Base-by-base conservation (phyloP, 1,140 invertebrate genomes). In the Streblospio benedicti region DNA sequence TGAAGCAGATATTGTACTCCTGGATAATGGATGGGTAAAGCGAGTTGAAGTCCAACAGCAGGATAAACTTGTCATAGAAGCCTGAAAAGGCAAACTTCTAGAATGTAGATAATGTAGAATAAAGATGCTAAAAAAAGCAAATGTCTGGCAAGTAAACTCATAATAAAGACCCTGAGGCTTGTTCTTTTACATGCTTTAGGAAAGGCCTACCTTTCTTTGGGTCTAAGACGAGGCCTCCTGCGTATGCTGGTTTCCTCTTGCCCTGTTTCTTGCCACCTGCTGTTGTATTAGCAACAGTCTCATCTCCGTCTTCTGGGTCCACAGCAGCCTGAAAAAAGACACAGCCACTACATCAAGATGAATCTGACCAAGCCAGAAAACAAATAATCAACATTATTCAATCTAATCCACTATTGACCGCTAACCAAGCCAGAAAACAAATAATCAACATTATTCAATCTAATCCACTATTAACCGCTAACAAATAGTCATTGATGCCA, bases 1-100 rank as follows among this genome's bases (percentile, higher is more conserved):
- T 98, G 71, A 99, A 99, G 76, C 97, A 99, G 62, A 99, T 91
- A 78, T 99, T 99, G 72, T 92, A 99, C 72, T 99, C 97, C 77
- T 98, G 95, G 68, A 99, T 99, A 64, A 99, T 99, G 71, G 93
- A 97, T 0, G 97, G 97, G 80, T 99, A 99, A 27, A 99, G 78
- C 20, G 93, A 97, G 80, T 99, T 99, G 76, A 99, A 99, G 73
- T 99, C 97, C 88, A 99, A 91, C 2, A 99, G 77, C 44, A 99
- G 79, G 62, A 99, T 89, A 53, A 86, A 85, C 74, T 88, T 93
- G 69, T 99, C 93, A 77, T 99, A 99, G 65, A 99, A 94, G 14
- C 96, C 80, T 79, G 61, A 16, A 70, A 65, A 57, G 6, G 60
- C 59, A 57, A 57, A 52, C 6, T 18, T 9, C 56, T 12, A 6